Percentiles rank a stretch among this genome's conserved stretches.
phyloP scores from a whole-genome alignment of 1,140 invertebrate genomes.

The Rhagoletis zephyria region DNA sequence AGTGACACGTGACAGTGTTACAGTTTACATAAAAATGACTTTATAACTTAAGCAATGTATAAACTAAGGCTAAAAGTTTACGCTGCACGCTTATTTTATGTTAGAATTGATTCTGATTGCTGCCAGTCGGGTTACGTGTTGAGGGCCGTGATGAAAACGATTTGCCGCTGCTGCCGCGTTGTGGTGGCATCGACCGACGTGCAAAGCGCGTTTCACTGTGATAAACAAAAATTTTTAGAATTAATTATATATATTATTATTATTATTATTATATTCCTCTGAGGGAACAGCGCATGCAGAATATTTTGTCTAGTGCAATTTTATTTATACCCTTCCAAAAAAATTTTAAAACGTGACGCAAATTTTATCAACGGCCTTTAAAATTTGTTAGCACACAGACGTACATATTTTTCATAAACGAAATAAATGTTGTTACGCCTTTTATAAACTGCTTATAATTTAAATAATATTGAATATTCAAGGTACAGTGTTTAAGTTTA shows the following conservation, averaged over 20 bases:
- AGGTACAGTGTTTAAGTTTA: background rate
- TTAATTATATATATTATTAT: too few species aligned
- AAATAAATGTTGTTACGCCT: too few species aligned
- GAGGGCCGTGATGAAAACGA: conserved; percentile 71
- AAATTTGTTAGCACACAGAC: too few species aligned
- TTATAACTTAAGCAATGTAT: conserved; percentile 74
- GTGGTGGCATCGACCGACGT: conserved; percentile 72
- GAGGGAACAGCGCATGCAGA: too few species aligned
- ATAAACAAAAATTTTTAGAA: conserved; percentile 8
- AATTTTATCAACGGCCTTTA: too few species aligned
- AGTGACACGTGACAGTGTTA: conserved; percentile 13
- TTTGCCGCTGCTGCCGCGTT: conserved; percentile 71
- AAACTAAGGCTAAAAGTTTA: conserved; percentile 74
- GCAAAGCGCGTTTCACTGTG: conserved; percentile 77
- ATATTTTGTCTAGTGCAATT: too few species aligned
- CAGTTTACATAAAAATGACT: conserved; percentile 55
- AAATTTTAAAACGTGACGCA: too few species aligned
- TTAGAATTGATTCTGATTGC: conserved; percentile 73
- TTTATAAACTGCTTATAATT: too few species aligned
- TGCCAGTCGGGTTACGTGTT: conserved; percentile 69
- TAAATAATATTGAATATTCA: too few species aligned
- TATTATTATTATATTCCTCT: background rate
- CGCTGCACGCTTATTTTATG: conserved; percentile 74
- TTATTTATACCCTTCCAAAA: too few species aligned
- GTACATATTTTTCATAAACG: too few species aligned